Percentiles rank a stretch among this genome's conserved stretches.
Conservation (phyloP, 2,888 invertebrate genomes). For the Conchocele bisecta region DNA sequence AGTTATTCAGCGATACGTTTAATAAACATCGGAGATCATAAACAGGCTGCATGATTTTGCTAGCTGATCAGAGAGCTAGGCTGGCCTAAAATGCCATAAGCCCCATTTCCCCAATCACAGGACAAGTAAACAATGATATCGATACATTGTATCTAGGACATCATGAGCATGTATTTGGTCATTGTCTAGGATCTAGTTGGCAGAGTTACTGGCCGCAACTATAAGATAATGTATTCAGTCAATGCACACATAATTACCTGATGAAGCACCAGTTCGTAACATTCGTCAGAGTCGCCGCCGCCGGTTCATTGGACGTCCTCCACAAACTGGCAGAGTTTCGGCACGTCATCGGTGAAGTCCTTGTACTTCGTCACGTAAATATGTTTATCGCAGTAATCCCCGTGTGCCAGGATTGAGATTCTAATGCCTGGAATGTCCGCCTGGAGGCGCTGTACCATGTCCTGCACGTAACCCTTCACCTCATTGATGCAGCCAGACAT, state of each 20-base stretch:
- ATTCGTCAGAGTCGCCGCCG: constrained; percentile 78
- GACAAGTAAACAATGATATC: no score
- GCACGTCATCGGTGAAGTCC: constrained; percentile 56
- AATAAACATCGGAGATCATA: no score
- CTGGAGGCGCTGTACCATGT: constrained; percentile 77
- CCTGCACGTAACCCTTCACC: constrained; percentile 69
- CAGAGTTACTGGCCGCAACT: no score
- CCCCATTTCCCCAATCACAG: no score
- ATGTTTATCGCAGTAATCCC: constrained; percentile 75
- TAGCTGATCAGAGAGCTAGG: no score
- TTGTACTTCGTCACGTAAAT: constrained; percentile 62
- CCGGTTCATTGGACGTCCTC: constrained; percentile 67
- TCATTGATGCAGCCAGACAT: constrained; percentile 67
- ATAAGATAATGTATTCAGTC: no score
- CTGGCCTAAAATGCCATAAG: no score
- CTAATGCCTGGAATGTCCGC: constrained; percentile 77
- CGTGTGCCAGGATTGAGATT: constrained; percentile 79
- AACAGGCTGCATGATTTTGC: no score
- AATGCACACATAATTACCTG: no score
- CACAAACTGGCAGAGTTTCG: constrained; percentile 64
- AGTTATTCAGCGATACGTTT: no score
- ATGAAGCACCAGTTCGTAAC: constrained; percentile 79
- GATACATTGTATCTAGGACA: no score
- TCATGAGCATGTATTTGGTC: no score
- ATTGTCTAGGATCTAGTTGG: constrained; percentile 28